Evolutionary conservation across 2,797 vertebrate species (phyloP), one percentile per base, ranked within the genome.

Genomic region (Anguilla pacifica): DNA sequence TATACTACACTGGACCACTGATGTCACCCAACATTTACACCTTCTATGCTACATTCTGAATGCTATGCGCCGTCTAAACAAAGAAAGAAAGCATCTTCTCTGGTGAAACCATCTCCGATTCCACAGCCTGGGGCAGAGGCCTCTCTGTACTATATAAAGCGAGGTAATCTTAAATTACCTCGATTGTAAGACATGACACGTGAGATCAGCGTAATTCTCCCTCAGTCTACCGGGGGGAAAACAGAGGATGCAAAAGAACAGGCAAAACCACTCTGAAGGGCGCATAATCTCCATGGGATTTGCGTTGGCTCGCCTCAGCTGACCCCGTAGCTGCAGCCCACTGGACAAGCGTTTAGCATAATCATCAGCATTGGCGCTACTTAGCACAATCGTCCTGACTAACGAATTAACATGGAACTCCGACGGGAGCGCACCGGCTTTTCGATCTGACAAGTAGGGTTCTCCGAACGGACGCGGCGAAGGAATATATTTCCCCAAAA

Each of bases 131-230:
- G 19, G 46, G 39, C 22, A 53, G 49, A 83, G 46, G 25, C 43
- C n/a, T 35, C 82, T 84, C n/a, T 83, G 19, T 28, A 9, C 82
- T 10, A 31, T 53, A 9, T 46, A 55, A 10, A 83, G 25, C 89
- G 39, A 93, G 91, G 92, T 92, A 91, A 91, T 87, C 87, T 88
- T 89, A 87, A 74, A 22, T n/a, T 15, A 28, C 82, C 85, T 89
- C 70, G 89, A 88, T 84, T 43, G n/a, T 85, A 49, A 43, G 90
- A 90, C 82, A 95, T 94, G 90, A 92, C 92, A 94, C 94, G 92
- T 94, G 90, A 89, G 91, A 87, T 53, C 90, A 67, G 87, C 90
- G 90, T 90, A 92, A 90, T 79, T 92, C 92, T 92, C 90, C 91
- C 89, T 89, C 93, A 91, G 92, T 92, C 87, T 94, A 93, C 90